Evolutionary conservation across 2,797 vertebrate genomes (phyloP), one percentile per base, ranked within the genome.

Genomic region (Epinephelus malabaricus): DNA sequence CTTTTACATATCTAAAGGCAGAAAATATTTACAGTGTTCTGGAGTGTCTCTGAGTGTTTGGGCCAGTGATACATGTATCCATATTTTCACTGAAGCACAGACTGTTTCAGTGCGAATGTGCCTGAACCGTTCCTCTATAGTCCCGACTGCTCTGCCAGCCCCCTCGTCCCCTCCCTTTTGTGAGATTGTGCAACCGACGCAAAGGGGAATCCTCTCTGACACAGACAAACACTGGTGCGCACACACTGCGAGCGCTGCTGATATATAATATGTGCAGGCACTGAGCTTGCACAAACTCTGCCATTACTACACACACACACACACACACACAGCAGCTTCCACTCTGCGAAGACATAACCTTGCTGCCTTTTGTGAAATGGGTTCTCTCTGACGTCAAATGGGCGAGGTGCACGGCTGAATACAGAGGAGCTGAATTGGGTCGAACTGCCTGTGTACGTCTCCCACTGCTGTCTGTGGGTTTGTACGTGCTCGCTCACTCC

Each of bases 181-280:
- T 84, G 82, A 79, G 78, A 86, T 78, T 89, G 87, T 89, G 83
- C 73, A 91, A 81, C 78, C 63, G 69, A 90, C 70, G 71, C 87
- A 90, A 88, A 88, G 89, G 93, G 94, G 93, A 95, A 94, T 94
- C 93, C 94, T 94, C 93, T 90, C 89, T 92, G 89, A 92, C 90
- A 91, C 73, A 85, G 80, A 81, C 83, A 64, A 88, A 85, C 86
- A 85, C 70, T 73, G 83, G 51, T 75, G 49, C 51, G 12, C 88
- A 76, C 86, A 88, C 80, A 80, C 73, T 65, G 43, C 15, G 15
- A 78, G 70, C 47, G 43, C 82, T 70, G 89, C 88, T 86, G 87
- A 90, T 90, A 78, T 89, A 86, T 83, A 81, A 91, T 87, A 91
- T 88, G 83, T 80, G 74, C 79, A 88, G 78, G 62, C 89, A 86